phyloP scores from a whole-genome alignment of 1,140 invertebrate species.

The Neodiprion lecontei region DNA sequence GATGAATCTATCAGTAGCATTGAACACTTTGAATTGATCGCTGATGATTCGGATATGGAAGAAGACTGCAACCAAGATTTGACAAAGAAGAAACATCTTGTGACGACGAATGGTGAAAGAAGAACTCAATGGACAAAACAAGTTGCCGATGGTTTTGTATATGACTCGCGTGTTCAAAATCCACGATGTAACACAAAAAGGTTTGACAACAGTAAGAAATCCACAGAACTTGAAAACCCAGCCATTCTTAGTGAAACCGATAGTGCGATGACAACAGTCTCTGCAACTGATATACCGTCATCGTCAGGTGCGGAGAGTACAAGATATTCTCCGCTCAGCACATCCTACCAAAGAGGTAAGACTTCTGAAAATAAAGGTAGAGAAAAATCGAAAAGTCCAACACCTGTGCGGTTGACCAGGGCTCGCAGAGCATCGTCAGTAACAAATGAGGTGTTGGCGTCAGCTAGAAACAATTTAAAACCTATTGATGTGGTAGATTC shows the following conservation, averaged over 20 bases:
- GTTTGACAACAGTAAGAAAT: too few species aligned
- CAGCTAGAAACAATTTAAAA: too few species aligned
- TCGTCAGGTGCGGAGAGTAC: background rate
- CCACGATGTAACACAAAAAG: too few species aligned
- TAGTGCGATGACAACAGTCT: background rate
- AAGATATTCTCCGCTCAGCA: background rate
- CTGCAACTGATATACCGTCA: background rate
- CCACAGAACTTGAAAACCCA: background rate
- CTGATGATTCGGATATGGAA: background rate
- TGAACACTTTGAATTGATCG: background rate
- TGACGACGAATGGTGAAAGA: too few species aligned
- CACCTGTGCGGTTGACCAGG: slow-evolving; percentile 29
- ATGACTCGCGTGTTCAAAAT: too few species aligned
- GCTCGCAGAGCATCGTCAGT: slow-evolving; percentile 34
- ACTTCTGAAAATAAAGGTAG: background rate
- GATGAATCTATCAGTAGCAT: slow-evolving; percentile 44
- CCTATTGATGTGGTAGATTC: background rate
- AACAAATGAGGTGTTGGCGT: background rate
- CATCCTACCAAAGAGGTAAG: background rate
- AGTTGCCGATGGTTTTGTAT: too few species aligned
- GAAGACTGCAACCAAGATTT: background rate
- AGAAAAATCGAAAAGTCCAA: slow-evolving; percentile 3
- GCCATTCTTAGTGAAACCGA: background rate
- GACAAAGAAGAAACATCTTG: background rate
- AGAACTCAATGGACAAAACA: too few species aligned